These are phyloP conservation scores for Tragulus kanchil DNA, from an alignment of 2,113 vertebrate species.

Conservation along the genomic window DNA sequence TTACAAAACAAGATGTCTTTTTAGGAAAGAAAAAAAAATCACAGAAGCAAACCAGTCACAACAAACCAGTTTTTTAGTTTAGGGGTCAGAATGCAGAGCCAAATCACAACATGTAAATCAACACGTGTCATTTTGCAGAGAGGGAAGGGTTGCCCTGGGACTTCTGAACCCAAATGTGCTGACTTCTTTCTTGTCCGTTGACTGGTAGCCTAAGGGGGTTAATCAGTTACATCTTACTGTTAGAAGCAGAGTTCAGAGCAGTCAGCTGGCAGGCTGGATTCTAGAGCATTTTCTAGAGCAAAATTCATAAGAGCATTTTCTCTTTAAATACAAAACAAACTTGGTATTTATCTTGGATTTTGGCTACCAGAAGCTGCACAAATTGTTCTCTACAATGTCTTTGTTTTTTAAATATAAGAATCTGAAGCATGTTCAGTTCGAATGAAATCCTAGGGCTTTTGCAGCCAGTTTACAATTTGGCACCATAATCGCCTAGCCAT, in stretches of 20 bases:
- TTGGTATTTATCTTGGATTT: neutral
- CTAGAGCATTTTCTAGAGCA: neutral
- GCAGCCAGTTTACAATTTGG: neutral
- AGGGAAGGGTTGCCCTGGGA: neutral
- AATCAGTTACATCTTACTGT: too few relatives aligned
- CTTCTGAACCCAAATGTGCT: neutral
- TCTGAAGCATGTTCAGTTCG: conserved; percentile 5
- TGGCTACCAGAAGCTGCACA: neutral
- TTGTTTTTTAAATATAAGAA: neutral
- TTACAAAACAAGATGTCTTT: conserved; percentile 8
- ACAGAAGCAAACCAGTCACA: neutral
- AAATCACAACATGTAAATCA: neutral
- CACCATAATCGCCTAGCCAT: neutral
- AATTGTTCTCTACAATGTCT: conserved; percentile 21
- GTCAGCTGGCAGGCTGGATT: neutral
- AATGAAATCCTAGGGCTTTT: neutral
- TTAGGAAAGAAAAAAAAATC: neutral
- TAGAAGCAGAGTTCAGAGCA: neutral
- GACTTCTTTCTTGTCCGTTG: too few relatives aligned
- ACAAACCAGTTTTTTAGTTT: conserved; percentile 14
- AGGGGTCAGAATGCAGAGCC: neutral
- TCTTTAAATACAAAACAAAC: neutral
- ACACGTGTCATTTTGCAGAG: neutral
- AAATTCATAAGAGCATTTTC: neutral
- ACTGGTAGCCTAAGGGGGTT: neutral